Conservation (phyloP, 2,113 vertebrate species). For the Anarrhichthys ocellatus region DNA sequence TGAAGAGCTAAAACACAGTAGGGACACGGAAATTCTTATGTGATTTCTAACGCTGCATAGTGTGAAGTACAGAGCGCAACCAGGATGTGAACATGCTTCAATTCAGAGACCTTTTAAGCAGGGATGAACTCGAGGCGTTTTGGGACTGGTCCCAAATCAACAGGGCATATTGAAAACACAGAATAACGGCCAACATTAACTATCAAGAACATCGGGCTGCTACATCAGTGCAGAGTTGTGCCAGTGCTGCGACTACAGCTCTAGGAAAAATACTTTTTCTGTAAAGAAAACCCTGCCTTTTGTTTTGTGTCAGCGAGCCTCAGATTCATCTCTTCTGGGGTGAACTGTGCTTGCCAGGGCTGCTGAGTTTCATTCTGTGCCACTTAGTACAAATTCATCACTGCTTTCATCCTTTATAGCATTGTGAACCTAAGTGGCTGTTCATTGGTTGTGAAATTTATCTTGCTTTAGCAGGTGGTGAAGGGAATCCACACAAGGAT, state of each 20-base stretch:
- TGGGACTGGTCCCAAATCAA: slow-evolving; percentile 47
- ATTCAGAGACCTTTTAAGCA: slow-evolving; percentile 50
- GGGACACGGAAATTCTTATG: slow-evolving; percentile 38
- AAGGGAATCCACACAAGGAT: slow-evolving; percentile 52
- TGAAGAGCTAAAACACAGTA: slow-evolving; percentile 42
- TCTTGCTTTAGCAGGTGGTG: slow-evolving; percentile 71
- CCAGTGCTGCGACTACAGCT: slow-evolving; percentile 24
- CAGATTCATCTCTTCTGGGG: slow-evolving; percentile 58
- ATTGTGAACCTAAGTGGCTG: slow-evolving; percentile 64
- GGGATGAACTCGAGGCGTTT: slow-evolving; percentile 39
- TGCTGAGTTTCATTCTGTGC: slow-evolving; percentile 40
- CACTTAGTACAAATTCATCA: slow-evolving; percentile 62
- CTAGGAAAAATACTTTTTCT: slow-evolving; percentile 37
- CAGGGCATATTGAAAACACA: slow-evolving; percentile 39
- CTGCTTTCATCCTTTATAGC: slow-evolving; percentile 67
- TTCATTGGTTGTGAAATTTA: slow-evolving; percentile 67
- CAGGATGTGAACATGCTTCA: slow-evolving; percentile 45
- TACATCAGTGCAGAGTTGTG: neutral
- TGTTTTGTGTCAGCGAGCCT: slow-evolving; percentile 26
- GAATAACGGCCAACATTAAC: slow-evolving; percentile 36
- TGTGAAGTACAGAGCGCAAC: slow-evolving; percentile 39
- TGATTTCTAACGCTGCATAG: slow-evolving; percentile 44
- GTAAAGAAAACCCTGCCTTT: slow-evolving; percentile 12
- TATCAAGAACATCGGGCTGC: slow-evolving; percentile 37
- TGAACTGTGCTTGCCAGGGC: slow-evolving; percentile 49